phyloP scores from a whole-genome alignment of 2,113 vertebrate species.

The Nannobrachium achirus region DNA sequence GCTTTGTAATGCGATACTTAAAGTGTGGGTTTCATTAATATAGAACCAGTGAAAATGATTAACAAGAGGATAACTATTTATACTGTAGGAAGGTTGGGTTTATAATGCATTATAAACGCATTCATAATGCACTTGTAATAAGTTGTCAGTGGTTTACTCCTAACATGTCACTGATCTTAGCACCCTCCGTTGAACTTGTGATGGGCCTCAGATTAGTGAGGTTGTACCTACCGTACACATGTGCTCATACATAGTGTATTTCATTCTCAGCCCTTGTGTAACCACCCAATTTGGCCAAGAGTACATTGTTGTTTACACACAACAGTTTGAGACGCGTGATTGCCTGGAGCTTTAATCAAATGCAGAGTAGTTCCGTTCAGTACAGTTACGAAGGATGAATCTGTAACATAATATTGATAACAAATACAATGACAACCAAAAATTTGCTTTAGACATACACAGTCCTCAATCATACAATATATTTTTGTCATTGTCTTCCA shows the following conservation, averaged over 20 bases:
- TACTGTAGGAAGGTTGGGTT: too few relatives aligned
- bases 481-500: constrained; percentile 57
- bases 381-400: background rate
- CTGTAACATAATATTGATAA: background rate
- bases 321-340: background rate
- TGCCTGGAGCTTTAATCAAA: background rate
- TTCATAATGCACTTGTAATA: too few relatives aligned
- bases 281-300: too few relatives aligned
- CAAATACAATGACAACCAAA: too few relatives aligned
- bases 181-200: background rate
- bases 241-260: background rate
- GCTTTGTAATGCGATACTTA: too few relatives aligned
- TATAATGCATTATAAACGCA: too few relatives aligned
- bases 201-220: background rate
- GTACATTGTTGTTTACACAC: background rate
- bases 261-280: background rate
- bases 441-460: background rate
- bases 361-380: background rate
- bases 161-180: background rate
- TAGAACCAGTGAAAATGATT: too few relatives aligned
- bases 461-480: background rate
- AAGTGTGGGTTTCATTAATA: too few relatives aligned
- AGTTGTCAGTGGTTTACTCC: too few relatives aligned
- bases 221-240: background rate
- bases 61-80: too few relatives aligned